phyloP scores from a whole-genome alignment of 2,888 invertebrate species.

The Labia minor region DNA sequence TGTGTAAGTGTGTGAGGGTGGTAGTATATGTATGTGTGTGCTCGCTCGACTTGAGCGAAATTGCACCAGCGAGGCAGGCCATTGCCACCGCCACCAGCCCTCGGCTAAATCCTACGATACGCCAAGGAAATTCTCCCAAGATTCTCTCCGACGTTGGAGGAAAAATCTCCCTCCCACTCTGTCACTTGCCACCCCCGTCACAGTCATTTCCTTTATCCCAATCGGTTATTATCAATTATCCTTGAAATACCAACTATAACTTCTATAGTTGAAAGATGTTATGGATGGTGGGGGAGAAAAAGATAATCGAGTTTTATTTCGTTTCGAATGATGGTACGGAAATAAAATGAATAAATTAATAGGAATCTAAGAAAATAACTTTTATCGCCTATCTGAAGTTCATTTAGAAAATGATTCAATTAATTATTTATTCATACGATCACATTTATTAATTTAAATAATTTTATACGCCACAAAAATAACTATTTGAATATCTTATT shows the following conservation, averaged over 20 bases:
- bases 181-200: neutral
- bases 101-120: constrained; percentile 1
- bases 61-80: constrained; percentile 1
- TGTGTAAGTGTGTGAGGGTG: constrained; percentile 14
- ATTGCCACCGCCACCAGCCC: neutral
- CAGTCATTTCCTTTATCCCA: neutral
- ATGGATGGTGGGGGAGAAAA: too few species aligned
- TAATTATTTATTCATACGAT: too few species aligned
- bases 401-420: too few species aligned
- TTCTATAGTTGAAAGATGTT: too few species aligned
- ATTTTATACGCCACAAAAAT: too few species aligned
- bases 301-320: too few species aligned
- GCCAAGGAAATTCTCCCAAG: neutral
- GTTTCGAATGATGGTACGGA: too few species aligned
- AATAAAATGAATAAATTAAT: too few species aligned
- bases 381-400: too few species aligned
- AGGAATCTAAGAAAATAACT: too few species aligned
- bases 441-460: too few species aligned
- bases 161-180: neutral
- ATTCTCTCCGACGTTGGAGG: neutral
- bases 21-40: constrained; percentile 18
- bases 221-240: constrained; percentile 7
- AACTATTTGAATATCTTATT: too few species aligned
- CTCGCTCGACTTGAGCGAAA: constrained; percentile 15
- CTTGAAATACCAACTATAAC: neutral